Conservation (phyloP, 2,113 vertebrate genomes). For the Entomyzon cyanotis region DNA sequence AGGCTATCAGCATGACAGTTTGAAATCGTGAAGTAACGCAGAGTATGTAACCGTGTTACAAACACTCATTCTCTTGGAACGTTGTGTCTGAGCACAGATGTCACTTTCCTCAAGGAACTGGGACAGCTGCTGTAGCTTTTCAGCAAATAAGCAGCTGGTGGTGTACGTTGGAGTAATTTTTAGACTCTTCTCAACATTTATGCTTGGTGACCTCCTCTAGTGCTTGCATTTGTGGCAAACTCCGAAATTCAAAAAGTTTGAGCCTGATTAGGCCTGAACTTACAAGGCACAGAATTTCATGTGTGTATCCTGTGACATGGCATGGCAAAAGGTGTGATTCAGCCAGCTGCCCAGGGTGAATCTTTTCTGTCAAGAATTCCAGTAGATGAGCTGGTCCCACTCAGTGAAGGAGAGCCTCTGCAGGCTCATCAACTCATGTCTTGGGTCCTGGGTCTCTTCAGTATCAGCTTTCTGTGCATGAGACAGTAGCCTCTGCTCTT, state of each 20-base stretch:
- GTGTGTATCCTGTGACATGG: neutral
- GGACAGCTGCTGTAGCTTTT: constrained; percentile 16
- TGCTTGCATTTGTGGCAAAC: neutral
- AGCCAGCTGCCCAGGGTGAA: neutral
- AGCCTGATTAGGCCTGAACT: neutral
- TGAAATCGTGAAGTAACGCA: neutral
- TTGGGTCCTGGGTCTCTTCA: neutral
- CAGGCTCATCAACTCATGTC: rapidly evolving
- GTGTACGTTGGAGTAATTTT: neutral
- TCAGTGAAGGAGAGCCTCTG: neutral
- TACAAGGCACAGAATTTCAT: neutral
- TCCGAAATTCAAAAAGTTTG: neutral
- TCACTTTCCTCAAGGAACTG: neutral
- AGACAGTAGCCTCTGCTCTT: neutral
- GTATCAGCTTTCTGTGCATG: neutral
- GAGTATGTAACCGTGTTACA: neutral
- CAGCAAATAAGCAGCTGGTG: neutral
- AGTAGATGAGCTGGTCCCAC: neutral
- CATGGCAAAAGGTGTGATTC: neutral
- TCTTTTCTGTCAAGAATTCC: neutral
- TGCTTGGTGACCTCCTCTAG: neutral
- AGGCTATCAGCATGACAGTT: neutral
- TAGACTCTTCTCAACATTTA: neutral
- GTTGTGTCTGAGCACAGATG: neutral
- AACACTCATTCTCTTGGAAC: neutral